phyloP scores from a whole-genome alignment of 2,888 invertebrate species.

The Loripinus fragilis region DNA sequence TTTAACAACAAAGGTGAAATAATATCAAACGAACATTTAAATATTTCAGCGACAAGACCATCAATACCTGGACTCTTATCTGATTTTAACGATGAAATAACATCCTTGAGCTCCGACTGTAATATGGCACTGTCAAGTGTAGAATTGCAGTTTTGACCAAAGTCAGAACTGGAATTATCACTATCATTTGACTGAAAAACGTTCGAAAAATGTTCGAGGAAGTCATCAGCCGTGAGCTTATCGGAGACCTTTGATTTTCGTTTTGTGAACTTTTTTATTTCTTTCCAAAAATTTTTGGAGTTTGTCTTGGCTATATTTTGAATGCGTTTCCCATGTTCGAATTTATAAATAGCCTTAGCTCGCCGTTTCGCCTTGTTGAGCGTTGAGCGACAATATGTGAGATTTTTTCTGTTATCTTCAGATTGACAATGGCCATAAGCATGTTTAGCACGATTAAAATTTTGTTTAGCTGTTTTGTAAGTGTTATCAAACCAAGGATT shows the following conservation, averaged over 20 bases:
- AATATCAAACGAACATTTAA: neutral
- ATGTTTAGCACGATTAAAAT: slow-evolving; percentile 5
- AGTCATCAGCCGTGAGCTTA: neutral
- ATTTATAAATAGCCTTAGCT: neutral
- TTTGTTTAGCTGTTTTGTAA: slow-evolving; percentile 1
- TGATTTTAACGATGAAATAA: neutral
- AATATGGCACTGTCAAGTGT: slow-evolving; percentile 14
- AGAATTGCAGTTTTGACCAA: neutral
- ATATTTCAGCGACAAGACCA: neutral
- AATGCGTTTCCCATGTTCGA: neutral
- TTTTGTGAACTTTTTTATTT: too few relatives aligned
- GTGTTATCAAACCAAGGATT: slow-evolving; percentile 5
- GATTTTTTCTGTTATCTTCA: slow-evolving; percentile 2
- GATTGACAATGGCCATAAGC: neutral
- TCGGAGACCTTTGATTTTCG: neutral
- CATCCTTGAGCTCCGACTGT: neutral
- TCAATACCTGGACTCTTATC: slow-evolving; percentile 2
- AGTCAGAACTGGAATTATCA: neutral
- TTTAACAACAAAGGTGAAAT: slow-evolving; percentile 8
- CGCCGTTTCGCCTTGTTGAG: neutral
- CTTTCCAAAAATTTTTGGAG: too few relatives aligned
- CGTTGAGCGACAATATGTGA: neutral
- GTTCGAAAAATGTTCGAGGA: slow-evolving; percentile 9
- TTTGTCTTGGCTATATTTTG: slow-evolving; percentile 10
- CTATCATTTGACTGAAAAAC: neutral